phyloP scores from a whole-genome alignment of 1,140 invertebrate genomes.

The Scylla paramamosain region DNA sequence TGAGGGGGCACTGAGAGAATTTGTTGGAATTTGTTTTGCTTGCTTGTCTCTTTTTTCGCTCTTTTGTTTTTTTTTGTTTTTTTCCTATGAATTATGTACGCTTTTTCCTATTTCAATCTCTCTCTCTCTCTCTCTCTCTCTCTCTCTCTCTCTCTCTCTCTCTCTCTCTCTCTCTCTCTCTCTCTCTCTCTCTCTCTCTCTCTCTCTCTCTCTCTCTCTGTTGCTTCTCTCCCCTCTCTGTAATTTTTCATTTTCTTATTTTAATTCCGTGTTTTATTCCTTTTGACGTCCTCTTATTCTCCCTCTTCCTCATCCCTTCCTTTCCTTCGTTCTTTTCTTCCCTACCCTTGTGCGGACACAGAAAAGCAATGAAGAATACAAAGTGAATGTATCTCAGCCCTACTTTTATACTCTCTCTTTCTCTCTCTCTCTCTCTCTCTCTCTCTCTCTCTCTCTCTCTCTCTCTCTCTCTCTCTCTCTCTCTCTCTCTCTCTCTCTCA shows the following conservation, averaged over 20 bases:
- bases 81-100: neutral
- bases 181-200: neutral
- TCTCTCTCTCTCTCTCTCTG: neutral
- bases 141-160: too few relatives aligned
- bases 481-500: neutral
- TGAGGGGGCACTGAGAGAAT: too few relatives aligned
- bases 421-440: neutral
- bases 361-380: conserved; percentile 4
- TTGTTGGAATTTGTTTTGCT: neutral
- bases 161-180: neutral
- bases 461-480: neutral
- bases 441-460: neutral
- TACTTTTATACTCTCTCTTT: conserved; percentile 8
- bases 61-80: neutral
- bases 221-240: neutral
- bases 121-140: neutral
- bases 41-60: neutral
- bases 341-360: neutral
- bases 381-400: conserved; percentile 6
- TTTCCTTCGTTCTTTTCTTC: neutral
- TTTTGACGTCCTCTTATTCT: neutral
- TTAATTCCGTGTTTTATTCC: neutral
- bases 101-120: neutral
- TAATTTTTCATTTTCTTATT: conserved; percentile 17
- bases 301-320: neutral